phyloP scores from a whole-genome alignment of 1,140 invertebrate species.

The Drosophila parabipectinata region DNA sequence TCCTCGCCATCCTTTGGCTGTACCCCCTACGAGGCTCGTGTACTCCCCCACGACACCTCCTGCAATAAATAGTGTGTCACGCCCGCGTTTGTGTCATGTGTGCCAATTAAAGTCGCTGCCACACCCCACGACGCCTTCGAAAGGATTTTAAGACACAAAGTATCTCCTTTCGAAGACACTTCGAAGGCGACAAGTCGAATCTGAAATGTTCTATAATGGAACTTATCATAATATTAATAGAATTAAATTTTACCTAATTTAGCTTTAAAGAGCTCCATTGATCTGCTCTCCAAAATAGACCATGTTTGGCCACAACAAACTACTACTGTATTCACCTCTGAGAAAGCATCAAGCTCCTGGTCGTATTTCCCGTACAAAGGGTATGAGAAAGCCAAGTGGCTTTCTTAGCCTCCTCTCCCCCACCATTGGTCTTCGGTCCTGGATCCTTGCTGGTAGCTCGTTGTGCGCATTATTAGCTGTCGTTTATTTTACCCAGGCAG shows the following conservation, averaged over 20 bases:
- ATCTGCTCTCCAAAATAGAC: background rate
- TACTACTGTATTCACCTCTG: background rate
- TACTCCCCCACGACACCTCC: background rate
- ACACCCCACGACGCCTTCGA: conserved; percentile 41
- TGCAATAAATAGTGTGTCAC: conserved; percentile 56
- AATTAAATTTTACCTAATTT: too few relatives aligned
- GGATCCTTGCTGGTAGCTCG: conserved; percentile 46
- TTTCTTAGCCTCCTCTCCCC: conserved; percentile 30
- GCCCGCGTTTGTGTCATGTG: conserved; percentile 63
- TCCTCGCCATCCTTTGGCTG: conserved; percentile 13
- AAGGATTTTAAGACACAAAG: conserved; percentile 1
- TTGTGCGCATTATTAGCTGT: conserved; percentile 80
- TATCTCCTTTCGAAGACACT: too few relatives aligned
- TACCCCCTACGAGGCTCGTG: background rate
- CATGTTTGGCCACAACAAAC: conserved; percentile 13
- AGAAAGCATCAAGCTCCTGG: conserved; percentile 1
- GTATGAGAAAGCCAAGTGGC: conserved; percentile 37
- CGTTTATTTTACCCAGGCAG: conserved; percentile 75
- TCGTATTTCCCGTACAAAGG: conserved; percentile 11
- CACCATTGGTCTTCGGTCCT: conserved; percentile 16
- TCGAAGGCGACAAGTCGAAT: background rate
- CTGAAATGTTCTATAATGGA: conserved; percentile 3
- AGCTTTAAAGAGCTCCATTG: background rate
- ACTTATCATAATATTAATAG: background rate
- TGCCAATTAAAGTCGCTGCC: conserved; percentile 69